Conservation (phyloP, 1,140 invertebrate genomes). For the Papilio xuthus region DNA sequence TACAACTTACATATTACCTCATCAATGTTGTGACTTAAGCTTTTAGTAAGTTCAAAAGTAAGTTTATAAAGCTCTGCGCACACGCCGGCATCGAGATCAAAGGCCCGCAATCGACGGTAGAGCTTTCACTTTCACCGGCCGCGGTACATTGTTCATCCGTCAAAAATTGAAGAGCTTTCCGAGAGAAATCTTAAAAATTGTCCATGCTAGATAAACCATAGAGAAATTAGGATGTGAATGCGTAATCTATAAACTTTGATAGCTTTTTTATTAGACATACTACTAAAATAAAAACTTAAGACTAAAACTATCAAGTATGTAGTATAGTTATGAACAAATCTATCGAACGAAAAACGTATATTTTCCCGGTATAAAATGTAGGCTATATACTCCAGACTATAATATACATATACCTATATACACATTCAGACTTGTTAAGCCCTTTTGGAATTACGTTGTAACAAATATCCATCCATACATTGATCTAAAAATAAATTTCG, state of each 20-base stretch:
- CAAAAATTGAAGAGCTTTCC: conserved; percentile 27
- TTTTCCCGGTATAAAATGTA: no score
- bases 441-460: no score
- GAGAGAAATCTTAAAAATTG: neutral
- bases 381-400: no score
- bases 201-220: neutral
- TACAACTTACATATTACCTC: neutral
- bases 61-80: neutral
- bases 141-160: conserved; percentile 38
- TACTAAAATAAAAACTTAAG: no score
- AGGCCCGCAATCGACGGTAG: conserved; percentile 41
- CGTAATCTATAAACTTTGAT: neutral
- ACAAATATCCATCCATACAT: no score
- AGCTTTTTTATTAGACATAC: neutral
- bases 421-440: no score
- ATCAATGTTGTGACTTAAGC: neutral
- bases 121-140: conserved; percentile 54
- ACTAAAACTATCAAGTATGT: no score
- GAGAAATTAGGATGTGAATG: neutral
- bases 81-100: conserved; percentile 40
- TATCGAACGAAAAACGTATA: no score
- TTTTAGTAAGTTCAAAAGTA: conserved; percentile 12
- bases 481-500: no score
- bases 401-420: no score
- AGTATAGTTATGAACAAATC: no score